Evolutionary conservation across 2,113 vertebrate genomes (phyloP), one percentile per base, ranked within the genome.

Genomic region (Corvus hawaiiensis): DNA sequence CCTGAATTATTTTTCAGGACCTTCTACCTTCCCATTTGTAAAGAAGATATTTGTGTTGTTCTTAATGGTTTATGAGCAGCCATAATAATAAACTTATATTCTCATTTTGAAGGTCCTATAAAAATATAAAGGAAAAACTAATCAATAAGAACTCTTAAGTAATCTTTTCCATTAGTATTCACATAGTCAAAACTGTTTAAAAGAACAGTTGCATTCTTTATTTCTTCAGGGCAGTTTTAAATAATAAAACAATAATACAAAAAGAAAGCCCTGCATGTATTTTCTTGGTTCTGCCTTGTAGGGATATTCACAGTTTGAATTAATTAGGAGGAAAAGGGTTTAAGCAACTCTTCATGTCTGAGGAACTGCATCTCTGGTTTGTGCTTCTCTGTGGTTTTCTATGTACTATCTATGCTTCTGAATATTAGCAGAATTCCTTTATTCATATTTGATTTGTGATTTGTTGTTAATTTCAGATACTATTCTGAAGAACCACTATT

Each of bases 61-160:
- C 24, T 44, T 94, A 94, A 91, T 94, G 82, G 54, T 94, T 96
- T 95, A 95, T 84, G 84, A 97, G 64, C 77, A 93, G n/a, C 69
- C 59, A 68, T 61, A 72, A 55, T 51, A 83, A 15, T 96, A 96
- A 92, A 96, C 96, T 88, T 95, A 67, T 43, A 74, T 88, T 88
- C 72, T 94, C 67, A 61, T 91, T 94, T 74, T 88, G 52, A 93
- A 76, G 48, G 54, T 81, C 74, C 28, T 88, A 44, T 81, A 56
- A 91, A 96, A 94, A 95, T 93, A 79, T 67, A 92, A 89, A 89
- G 58, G 28, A 59, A 86, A 69, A 94, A 73, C 64, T 77, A 91
- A 79, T 91, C 72, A 89, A 48, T 87, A 84, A 87, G 75, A 79
- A 55, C 43, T 95, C 80, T 66, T 78, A 92, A 94, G 73, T 87